phyloP scores from a whole-genome alignment of 1,140 invertebrate genomes.

The Brachionus angularis region DNA sequence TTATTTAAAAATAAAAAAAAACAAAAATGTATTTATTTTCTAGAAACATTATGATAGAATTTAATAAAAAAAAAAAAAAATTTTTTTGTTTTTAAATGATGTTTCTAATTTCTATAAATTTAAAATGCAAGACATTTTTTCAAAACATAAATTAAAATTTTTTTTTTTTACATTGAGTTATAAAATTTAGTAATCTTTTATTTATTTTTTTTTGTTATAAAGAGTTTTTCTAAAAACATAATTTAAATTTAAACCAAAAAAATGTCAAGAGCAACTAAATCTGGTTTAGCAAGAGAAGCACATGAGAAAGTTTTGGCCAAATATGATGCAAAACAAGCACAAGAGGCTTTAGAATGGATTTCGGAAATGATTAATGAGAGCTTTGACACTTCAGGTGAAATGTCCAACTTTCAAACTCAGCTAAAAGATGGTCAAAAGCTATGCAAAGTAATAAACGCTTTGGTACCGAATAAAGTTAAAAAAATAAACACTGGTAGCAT shows the following conservation, averaged over 20 bases:
- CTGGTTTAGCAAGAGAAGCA: constrained; percentile 27
- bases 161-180: no score
- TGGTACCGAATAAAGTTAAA: not conserved
- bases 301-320: constrained; percentile 44
- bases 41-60: no score
- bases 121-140: no score
- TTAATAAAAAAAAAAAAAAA: no score
- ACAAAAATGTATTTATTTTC: no score
- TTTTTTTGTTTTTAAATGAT: no score
- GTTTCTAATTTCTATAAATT: no score
- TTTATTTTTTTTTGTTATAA: no score
- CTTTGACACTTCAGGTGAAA: constrained; percentile 1
- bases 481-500: constrained; percentile 1
- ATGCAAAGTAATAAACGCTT: not conserved
- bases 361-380: constrained; percentile 42
- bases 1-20: no score
- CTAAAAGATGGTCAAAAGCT: constrained; percentile 10
- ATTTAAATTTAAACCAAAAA: not conserved
- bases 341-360: constrained; percentile 46
- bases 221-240: no score
- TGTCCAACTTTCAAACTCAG: constrained; percentile 17
- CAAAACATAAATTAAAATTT: no score
- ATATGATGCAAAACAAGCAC: constrained; percentile 45
- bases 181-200: no score
- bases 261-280: constrained; percentile 26